A percentile compares a stretch with the other conserved stretches of the same genome.
Conservation (phyloP, 2,113 vertebrate genomes). For the Platysteira castanea region DNA sequence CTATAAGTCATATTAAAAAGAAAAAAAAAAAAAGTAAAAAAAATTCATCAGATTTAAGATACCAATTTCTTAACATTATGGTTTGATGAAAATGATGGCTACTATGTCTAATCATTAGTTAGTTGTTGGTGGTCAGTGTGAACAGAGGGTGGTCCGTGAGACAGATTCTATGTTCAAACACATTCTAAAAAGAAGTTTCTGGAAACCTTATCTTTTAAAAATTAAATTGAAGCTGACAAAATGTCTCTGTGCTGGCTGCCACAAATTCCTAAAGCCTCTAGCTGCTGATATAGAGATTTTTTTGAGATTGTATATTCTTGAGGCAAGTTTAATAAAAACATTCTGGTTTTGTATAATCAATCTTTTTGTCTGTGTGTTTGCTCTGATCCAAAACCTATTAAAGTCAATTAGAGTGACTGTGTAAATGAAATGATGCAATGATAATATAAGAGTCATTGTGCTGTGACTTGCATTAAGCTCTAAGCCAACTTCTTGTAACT, state of each 20-base stretch:
- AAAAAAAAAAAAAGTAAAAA: not conserved
- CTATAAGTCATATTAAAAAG: not conserved
- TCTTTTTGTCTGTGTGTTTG: slow-evolving; percentile 47
- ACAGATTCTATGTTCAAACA: not conserved
- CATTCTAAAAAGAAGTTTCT: not conserved
- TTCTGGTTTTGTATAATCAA: not conserved
- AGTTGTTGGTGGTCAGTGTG: not conserved
- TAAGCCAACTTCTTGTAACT: slow-evolving; percentile 1
- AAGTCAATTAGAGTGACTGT: slow-evolving; percentile 44
- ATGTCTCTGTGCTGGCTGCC: not conserved
- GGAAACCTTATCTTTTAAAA: not conserved
- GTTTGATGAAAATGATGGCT: not conserved
- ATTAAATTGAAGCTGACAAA: slow-evolving; percentile 10
- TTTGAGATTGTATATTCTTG: not conserved
- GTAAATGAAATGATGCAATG: slow-evolving; percentile 51
- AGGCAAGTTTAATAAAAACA: slow-evolving; percentile 18
- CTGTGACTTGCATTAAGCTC: slow-evolving; percentile 34
- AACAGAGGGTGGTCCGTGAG: not conserved
- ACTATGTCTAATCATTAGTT: not conserved
- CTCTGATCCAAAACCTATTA: slow-evolving; percentile 46
- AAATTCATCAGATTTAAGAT: not conserved
- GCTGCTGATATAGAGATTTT: slow-evolving; percentile 17
- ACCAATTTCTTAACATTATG: not conserved
- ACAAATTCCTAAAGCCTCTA: slow-evolving; percentile 12
- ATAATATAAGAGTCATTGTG: slow-evolving; percentile 35